phyloP scores from a whole-genome alignment of 2,113 vertebrate species.

The Neolamprologus brichardi region DNA sequence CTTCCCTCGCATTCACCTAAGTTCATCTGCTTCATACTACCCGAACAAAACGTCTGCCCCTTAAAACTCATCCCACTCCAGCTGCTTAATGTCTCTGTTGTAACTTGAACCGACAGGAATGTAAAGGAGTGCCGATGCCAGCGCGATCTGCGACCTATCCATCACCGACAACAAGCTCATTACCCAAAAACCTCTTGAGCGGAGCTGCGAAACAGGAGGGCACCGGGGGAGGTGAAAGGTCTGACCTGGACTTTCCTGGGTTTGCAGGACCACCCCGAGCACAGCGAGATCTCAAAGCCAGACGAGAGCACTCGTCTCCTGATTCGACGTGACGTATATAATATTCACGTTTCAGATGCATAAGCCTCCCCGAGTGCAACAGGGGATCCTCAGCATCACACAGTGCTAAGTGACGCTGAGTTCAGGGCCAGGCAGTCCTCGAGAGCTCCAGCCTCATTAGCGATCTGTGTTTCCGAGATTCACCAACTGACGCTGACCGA shows the following conservation, averaged over 20 bases:
- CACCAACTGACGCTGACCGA: conserved; percentile 35
- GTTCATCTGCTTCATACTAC: conserved; percentile 19
- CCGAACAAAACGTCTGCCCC: conserved; percentile 34
- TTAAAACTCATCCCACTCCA: conserved; percentile 46
- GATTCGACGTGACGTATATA: background rate
- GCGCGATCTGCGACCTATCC: conserved; percentile 32
- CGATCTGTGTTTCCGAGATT: conserved; percentile 41
- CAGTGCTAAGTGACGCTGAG: too few relatives aligned
- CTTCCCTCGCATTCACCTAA: background rate
- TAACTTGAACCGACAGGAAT: conserved; percentile 56
- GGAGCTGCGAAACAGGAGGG: background rate
- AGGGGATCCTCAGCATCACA: conserved; percentile 42
- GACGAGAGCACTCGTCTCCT: background rate
- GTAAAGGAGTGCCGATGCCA: conserved; percentile 10
- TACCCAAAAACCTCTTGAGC: conserved; percentile 36
- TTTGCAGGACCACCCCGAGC: background rate
- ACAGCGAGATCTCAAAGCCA: background rate
- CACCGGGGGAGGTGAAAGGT: conserved; percentile 10
- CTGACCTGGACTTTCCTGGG: background rate
- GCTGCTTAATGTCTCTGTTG: conserved; percentile 48
- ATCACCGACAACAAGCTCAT: conserved; percentile 58
- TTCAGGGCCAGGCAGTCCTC: conserved; percentile 41
- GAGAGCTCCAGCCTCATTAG: conserved; percentile 46
- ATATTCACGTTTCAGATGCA: background rate
- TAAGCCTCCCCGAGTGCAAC: background rate